Base-by-base conservation (phyloP, 1,140 invertebrate genomes). In the Drosophila parvula region DNA sequence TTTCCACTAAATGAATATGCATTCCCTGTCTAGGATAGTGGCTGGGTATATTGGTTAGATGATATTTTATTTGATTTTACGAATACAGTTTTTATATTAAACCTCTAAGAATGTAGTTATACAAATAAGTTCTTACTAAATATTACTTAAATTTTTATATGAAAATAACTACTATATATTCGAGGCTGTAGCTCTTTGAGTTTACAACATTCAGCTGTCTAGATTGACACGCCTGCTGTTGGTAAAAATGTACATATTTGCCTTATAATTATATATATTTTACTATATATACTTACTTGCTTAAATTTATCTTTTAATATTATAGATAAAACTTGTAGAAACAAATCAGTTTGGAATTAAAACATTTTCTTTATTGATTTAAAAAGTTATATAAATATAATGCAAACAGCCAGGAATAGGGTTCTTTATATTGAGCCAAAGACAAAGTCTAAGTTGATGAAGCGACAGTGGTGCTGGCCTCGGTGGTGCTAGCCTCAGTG, bases 1-100 rank as follows among this genome's bases (percentile, higher is more conserved):
- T 83, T 70, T 44, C 47, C 27, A 36, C 45, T 43, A 61, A 64
- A 44, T 34, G 12, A n/a, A 18, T 69, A 43, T 30, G 22, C 32
- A 22, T 14, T 67, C 27, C 22, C 30, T 27, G 34, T n/a, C 18
- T 18, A 10, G 18, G 28, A 34, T 27, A 9, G 22, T 18, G 16
- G 7, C 5, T 3, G 44, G 57, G 58, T 16, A 65, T 61, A 27
- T 16, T 61, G 38, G 0, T 43, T 43, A 12, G n/a, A 22, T 2
- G 32, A 12, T 8, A 16, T 14, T 47, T 14, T 27, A 14, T 5
- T 44, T 4, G 41, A 11, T 32, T 18, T 10, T 2, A 43, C 4
- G 16, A 22, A 22, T 22, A 22, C 22, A 2, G 22, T 22, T 3
- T 22, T 22, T 22, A 22, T 22, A 22, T 22, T 22, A 22, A 22